Evolutionary conservation across 2,113 vertebrate species (phyloP).

Genomic region (Lontra canadensis): DNA sequence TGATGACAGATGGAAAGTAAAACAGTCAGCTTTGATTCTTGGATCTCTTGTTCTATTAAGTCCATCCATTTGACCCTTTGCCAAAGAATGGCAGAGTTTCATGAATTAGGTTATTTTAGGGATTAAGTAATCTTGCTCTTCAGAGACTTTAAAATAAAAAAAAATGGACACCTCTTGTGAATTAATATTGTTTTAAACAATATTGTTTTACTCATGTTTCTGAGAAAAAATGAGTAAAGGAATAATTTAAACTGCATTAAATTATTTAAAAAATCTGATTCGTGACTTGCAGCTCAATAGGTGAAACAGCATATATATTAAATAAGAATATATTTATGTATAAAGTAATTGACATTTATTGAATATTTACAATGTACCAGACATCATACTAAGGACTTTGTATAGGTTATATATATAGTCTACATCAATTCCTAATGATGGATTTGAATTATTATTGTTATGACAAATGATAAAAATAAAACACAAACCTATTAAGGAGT

Average conservation of each 20-base stretch:
- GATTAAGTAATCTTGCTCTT: not conserved
- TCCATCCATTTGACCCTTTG: not conserved
- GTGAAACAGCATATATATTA: not conserved
- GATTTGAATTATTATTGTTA: not conserved
- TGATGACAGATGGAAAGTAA: not conserved
- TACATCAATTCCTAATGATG: not conserved
- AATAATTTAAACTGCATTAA: not conserved
- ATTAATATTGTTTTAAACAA: not conserved
- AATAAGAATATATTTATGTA: not conserved
- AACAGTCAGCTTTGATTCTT: not conserved
- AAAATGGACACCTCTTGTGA: not conserved
- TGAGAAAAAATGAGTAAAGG: not conserved
- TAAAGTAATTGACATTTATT: not conserved
- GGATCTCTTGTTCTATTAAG: not conserved
- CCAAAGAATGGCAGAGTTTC: not conserved
- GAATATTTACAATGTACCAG: not conserved
- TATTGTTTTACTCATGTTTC: not conserved
- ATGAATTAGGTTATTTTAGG: not conserved
- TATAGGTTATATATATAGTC: not conserved
- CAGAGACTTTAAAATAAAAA: conserved; percentile 1
- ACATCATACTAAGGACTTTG: not conserved
- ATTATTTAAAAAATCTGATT: not conserved
- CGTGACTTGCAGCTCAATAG: not conserved
- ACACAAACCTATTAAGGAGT: not conserved
- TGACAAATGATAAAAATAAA: not conserved